Evolutionary conservation across 2,888 invertebrate species (phyloP).

Genomic region (Willowsia nigromaculata): DNA sequence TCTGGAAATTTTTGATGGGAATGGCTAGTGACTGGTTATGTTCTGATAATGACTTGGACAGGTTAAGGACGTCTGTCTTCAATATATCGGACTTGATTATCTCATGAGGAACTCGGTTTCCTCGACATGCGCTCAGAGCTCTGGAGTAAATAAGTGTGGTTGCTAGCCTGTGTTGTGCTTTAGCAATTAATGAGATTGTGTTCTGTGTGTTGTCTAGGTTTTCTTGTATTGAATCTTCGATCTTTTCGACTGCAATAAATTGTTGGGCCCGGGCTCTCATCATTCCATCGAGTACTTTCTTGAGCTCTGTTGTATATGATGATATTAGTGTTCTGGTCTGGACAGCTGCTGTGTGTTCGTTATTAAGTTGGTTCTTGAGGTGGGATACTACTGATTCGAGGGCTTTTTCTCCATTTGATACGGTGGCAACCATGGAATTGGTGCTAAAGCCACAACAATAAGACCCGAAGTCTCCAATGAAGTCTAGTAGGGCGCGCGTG

Average conservation of each 20-base stretch:
- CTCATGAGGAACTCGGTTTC: background rate
- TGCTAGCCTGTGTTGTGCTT: background rate
- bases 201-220: background rate
- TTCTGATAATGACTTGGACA: background rate
- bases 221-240: background rate
- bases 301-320: no score
- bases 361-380: no score
- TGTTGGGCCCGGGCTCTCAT: background rate
- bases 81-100: background rate
- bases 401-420: no score
- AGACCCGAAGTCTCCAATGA: background rate
- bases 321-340: no score
- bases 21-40: background rate
- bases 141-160: background rate
- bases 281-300: background rate
- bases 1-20: background rate
- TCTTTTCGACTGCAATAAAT: background rate
- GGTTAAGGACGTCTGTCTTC: background rate
- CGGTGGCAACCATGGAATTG: no score
- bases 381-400: no score
- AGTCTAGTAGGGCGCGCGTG: background rate
- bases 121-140: background rate
- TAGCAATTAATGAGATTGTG: background rate
- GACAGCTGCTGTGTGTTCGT: no score
- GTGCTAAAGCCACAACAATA: background rate